phyloP scores from a whole-genome alignment of 2,797 vertebrate species.

The Gymnocypris eckloni region DNA sequence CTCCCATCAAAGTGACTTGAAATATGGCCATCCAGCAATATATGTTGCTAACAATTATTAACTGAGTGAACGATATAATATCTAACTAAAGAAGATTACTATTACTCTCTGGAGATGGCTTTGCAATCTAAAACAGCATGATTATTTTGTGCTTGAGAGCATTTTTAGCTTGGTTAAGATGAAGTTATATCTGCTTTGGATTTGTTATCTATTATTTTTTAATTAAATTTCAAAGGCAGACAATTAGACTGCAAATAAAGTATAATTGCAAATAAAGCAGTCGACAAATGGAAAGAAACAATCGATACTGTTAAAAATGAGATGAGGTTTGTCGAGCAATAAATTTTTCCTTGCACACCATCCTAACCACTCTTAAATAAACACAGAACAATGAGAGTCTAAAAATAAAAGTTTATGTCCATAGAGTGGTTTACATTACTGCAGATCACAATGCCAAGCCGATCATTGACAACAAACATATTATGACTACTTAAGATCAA shows the following conservation, averaged over 20 bases:
- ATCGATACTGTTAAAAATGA: slow-evolving; percentile 1
- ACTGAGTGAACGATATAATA: slow-evolving; percentile 9
- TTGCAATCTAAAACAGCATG: slow-evolving; percentile 13
- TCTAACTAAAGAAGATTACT: slow-evolving; percentile 22
- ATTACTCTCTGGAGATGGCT: slow-evolving; percentile 4
- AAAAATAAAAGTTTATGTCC: slow-evolving; percentile 21
- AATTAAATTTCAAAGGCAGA: not conserved
- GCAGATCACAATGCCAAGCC: slow-evolving; percentile 4
- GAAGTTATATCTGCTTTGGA: not conserved
- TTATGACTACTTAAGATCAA: slow-evolving; percentile 38
- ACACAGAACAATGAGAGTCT: not conserved
- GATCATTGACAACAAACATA: slow-evolving; percentile 11
- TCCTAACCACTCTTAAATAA: not conserved
- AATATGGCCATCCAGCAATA: slow-evolving; percentile 38
- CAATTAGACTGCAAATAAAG: not conserved
- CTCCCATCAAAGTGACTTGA: slow-evolving; percentile 64
- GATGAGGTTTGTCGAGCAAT: slow-evolving; percentile 10
- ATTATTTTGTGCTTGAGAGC: not conserved
- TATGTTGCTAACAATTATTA: slow-evolving; percentile 21
- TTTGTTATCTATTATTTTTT: not conserved
- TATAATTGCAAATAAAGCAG: not conserved
- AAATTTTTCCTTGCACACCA: not conserved
- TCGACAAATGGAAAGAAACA: not conserved
- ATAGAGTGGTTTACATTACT: slow-evolving; percentile 9
- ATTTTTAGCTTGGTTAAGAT: not conserved